Evolutionary conservation across 2,797 vertebrate genomes (phyloP).

Genomic region (Acanthis flammea): DNA sequence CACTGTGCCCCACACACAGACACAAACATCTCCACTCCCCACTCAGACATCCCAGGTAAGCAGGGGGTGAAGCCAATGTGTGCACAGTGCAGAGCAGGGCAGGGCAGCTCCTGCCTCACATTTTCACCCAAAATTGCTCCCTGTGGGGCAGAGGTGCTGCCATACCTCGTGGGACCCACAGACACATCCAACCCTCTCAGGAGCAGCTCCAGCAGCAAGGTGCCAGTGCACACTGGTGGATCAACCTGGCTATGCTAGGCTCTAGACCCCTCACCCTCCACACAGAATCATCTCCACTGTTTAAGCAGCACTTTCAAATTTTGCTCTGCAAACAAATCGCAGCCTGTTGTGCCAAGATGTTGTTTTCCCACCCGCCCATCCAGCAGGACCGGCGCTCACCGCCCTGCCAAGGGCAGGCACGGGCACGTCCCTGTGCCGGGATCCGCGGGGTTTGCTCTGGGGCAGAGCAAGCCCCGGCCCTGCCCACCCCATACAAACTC

Average conservation of each 20-base stretch:
- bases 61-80: fast-evolving
- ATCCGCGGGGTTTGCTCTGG: not conserved
- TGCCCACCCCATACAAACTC: not conserved
- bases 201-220: not conserved
- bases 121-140: not conserved
- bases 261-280: not conserved
- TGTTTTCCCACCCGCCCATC: not conserved
- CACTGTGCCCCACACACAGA: not conserved
- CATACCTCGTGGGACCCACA: fast-evolving
- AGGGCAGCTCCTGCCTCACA: not conserved
- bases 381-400: not conserved
- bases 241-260: not conserved
- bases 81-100: fast-evolving
- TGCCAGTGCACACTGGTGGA: fast-evolving
- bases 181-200: not conserved
- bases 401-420: not conserved
- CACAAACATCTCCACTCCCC: not conserved
- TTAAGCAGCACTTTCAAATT: not conserved
- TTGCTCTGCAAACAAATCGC: not conserved
- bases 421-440: not conserved
- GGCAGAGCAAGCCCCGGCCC: not conserved
- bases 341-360: not conserved
- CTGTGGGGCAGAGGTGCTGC: not conserved
- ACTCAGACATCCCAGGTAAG: not conserved
- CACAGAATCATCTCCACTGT: not conserved